Conservation (phyloP, 2,113 vertebrate genomes). For the Hemibagrus wyckioides region DNA sequence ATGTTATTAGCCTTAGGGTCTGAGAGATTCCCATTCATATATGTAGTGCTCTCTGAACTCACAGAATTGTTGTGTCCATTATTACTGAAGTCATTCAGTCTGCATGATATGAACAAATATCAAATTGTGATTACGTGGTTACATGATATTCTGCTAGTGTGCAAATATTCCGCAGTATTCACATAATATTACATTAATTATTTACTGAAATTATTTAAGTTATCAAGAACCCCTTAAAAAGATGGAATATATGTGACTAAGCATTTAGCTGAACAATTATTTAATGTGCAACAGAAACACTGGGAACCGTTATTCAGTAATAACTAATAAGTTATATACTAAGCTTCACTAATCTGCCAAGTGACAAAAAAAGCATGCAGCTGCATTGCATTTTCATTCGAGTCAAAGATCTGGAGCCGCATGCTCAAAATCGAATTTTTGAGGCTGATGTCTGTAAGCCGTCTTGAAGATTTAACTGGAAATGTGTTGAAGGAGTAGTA, state of each 20-base stretch:
- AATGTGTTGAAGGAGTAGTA: slow-evolving; percentile 27
- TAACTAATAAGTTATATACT: neutral
- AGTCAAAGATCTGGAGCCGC: neutral
- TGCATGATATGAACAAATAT: neutral
- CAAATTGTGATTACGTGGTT: neutral
- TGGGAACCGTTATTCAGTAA: neutral
- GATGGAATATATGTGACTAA: neutral
- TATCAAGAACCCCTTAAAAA: neutral
- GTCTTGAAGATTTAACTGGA: neutral
- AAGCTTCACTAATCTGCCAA: neutral
- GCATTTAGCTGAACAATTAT: neutral
- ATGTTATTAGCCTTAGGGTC: neutral
- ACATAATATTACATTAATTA: neutral
- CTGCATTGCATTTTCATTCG: neutral
- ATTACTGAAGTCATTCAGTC: neutral
- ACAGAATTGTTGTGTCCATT: neutral
- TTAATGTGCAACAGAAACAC: neutral
- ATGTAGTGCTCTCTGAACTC: neutral
- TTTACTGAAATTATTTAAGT: neutral
- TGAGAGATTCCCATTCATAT: neutral
- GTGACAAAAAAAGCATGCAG: neutral
- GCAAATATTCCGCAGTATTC: neutral
- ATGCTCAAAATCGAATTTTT: neutral
- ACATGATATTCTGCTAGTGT: neutral
- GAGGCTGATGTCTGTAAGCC: neutral